phyloP scores from a whole-genome alignment of 2,888 invertebrate species.

The Pseudococcus viburni region DNA sequence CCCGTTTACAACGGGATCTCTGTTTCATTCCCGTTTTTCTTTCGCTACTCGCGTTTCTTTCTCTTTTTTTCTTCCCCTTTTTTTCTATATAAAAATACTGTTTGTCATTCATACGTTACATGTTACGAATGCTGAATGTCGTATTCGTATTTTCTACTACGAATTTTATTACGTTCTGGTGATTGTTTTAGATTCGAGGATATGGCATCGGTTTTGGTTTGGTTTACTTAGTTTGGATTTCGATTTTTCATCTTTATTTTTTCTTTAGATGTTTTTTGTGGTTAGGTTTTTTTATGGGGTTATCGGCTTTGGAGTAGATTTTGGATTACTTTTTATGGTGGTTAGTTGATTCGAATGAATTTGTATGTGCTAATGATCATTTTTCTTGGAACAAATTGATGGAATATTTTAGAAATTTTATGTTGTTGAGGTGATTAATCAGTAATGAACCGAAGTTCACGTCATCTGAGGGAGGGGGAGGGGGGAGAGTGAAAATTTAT shows the following conservation, averaged over 20 bases:
- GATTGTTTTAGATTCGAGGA: constrained; percentile 5
- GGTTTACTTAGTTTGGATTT: background rate
- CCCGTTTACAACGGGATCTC: constrained; percentile 59
- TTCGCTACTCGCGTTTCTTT: background rate
- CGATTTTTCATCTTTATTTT: constrained; percentile 4
- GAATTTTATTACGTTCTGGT: constrained; percentile 3
- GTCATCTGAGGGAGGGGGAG: no score
- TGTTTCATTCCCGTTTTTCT: constrained; percentile 22
- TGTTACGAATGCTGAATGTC: constrained; percentile 4
- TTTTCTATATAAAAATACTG: constrained; percentile 32
- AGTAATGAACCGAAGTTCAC: no score
- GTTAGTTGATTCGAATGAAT: background rate
- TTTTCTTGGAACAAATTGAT: no score
- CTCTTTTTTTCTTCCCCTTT: background rate
- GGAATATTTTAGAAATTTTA: no score
- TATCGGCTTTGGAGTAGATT: background rate
- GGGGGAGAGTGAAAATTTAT: no score
- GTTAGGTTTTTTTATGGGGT: background rate
- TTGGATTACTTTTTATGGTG: background rate
- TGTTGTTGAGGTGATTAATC: no score
- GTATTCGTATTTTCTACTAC: background rate
- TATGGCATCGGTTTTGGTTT: background rate
- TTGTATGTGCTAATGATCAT: background rate
- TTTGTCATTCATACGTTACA: constrained; percentile 61
- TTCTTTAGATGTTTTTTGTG: background rate